Conservation (phyloP, 1,140 invertebrate species). For the Muscidifurax raptorellus region DNA sequence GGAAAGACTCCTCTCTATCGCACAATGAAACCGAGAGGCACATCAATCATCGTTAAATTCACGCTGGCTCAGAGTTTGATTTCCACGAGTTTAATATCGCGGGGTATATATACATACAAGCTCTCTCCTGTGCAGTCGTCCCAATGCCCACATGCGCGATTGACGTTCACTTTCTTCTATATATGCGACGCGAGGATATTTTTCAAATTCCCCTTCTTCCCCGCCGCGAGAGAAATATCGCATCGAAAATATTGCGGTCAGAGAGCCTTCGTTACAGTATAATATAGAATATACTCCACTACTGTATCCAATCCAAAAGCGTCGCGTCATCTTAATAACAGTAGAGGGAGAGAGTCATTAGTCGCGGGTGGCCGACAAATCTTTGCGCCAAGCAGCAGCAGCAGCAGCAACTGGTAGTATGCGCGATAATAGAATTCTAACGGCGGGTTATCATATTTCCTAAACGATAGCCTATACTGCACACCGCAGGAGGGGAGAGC, state of each 20-base stretch:
- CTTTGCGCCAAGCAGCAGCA: neutral
- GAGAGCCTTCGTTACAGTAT: neutral
- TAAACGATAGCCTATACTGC: neutral
- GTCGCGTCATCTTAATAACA: neutral
- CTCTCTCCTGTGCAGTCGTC: too few species aligned
- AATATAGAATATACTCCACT: too few species aligned
- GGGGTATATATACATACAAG: too few species aligned
- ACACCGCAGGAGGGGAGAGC: neutral
- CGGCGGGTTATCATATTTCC: slow-evolving; percentile 18
- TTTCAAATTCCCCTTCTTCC: neutral
- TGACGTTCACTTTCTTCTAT: neutral
- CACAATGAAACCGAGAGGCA: neutral
- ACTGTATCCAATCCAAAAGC: slow-evolving; percentile 14
- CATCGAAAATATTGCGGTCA: neutral
- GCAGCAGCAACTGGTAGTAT: neutral
- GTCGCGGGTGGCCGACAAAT: neutral
- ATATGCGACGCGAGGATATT: neutral
- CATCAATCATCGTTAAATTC: neutral
- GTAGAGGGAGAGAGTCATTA: neutral
- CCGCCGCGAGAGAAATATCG: too few species aligned
- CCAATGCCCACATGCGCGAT: neutral
- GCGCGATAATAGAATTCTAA: slow-evolving; percentile 14
- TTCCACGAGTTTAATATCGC: neutral
- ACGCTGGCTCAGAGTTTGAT: neutral
- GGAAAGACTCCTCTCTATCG: neutral